Evolutionary conservation across 2,113 vertebrate genomes (phyloP).

Genomic region (Osmerus mordax): DNA sequence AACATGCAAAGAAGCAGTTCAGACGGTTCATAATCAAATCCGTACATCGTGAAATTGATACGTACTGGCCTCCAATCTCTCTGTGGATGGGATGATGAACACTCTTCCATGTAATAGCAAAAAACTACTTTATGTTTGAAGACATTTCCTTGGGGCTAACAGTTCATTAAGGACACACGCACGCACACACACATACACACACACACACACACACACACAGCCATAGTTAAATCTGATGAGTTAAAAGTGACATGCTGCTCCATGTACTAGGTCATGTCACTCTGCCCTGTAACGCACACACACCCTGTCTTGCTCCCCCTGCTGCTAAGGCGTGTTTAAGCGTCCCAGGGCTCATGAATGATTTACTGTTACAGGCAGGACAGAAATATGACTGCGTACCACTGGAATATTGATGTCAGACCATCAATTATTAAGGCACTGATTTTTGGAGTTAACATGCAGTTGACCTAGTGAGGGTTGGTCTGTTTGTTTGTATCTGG

Average conservation of each 20-base stretch:
- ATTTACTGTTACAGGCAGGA: slow-evolving; percentile 69
- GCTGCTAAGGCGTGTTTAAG: slow-evolving; percentile 59
- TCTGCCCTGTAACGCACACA: slow-evolving; percentile 1
- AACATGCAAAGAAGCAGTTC: too few relatives aligned
- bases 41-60: too few relatives aligned
- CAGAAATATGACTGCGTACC: slow-evolving; percentile 67
- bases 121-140: too few relatives aligned
- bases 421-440: slow-evolving; percentile 58
- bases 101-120: too few relatives aligned
- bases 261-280: background rate
- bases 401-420: slow-evolving; percentile 67
- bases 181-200: background rate
- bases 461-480: slow-evolving; percentile 62
- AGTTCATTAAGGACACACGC: slow-evolving; percentile 1
- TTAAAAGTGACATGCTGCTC: too few relatives aligned
- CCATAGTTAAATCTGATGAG: background rate
- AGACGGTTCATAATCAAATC: too few relatives aligned
- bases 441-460: slow-evolving; percentile 67
- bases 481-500: background rate
- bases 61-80: too few relatives aligned
- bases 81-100: too few relatives aligned
- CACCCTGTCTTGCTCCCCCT: background rate
- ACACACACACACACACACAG: too few relatives aligned
- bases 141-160: too few relatives aligned
- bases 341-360: slow-evolving; percentile 57